Conservation (phyloP, 1,140 invertebrate genomes). For the Arctopsyche grandis region DNA sequence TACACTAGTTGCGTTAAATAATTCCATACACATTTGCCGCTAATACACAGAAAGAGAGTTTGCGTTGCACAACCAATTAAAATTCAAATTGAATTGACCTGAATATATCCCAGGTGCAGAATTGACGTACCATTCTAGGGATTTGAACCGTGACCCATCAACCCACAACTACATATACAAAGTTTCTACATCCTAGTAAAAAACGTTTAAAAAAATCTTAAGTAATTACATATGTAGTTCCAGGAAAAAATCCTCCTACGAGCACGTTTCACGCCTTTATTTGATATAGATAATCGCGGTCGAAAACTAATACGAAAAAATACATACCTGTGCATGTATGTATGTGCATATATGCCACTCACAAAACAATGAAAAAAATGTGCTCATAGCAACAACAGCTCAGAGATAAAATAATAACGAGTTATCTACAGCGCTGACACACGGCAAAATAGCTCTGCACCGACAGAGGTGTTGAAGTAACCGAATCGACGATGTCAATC, state of each 20-base stretch:
- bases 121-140: too few species aligned
- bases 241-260: background rate
- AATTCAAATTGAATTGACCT: too few species aligned
- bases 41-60: too few species aligned
- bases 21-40: too few species aligned
- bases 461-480: background rate
- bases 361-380: conserved; percentile 14
- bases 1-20: too few species aligned
- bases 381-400: conserved; percentile 40
- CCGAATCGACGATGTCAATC: conserved; percentile 4
- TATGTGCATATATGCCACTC: background rate
- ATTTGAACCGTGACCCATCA: too few species aligned
- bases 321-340: background rate
- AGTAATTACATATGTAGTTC: background rate
- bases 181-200: background rate
- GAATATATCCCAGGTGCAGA: too few species aligned
- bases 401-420: conserved; percentile 30
- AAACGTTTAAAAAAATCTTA: background rate
- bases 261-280: conserved; percentile 8
- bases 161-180: too few species aligned
- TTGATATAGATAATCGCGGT: conserved; percentile 19
- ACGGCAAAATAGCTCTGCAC: background rate
- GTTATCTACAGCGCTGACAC: conserved; percentile 33
- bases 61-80: too few species aligned
- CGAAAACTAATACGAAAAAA: conserved; percentile 17